Evolutionary conservation across 2,888 invertebrate species (phyloP), one percentile per base, ranked within the genome.

Genomic region (Thereva unica): DNA sequence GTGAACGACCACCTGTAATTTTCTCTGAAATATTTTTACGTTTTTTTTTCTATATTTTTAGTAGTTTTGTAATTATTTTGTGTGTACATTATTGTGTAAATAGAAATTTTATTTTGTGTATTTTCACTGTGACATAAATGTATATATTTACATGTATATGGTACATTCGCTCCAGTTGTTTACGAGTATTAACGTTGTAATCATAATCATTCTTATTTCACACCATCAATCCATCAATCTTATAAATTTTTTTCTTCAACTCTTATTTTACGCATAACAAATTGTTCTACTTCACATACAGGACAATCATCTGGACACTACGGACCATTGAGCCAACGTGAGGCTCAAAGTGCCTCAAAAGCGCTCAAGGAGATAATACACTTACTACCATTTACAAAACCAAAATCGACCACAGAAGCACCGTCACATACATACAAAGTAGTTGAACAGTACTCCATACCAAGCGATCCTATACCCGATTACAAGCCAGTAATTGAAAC

Each of bases 401-500:
- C 67, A 37, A 66, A 66, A 64, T 23, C 45, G 45, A 44, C n/a
- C 9, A 35, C 12, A 23, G 10, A 10, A 44, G 41, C 9, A 37
- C 52, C 42, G 5, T 45, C 12, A 42, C 42, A 45, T 35, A 12
- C 47, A 4, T 63, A 68, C 56, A 40, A 52, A 4, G 45, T 47
- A 1, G 54, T 72, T 53, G 67, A 70, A 61, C 72, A 71, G 61
- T 71, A 70, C 47, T 66, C 61, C 9, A 71, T 72, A 35, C 72
- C 72, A 34, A 44, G 65, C 40, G 68, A 71, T 69, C 71, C 71
- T 9, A 12, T 68, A 9, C 57, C 61, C 4, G 45, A 40, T 54
- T 45, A 40, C 9, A 44, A 49, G 1, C 52, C 57, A 63, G 76
- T 78, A 49, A 64, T 80, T 56, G 77, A 79, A 50, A 77, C 80